phyloP scores from a whole-genome alignment of 35 echinoderm and acorn worm species.

The Holothuria glaberrima region DNA sequence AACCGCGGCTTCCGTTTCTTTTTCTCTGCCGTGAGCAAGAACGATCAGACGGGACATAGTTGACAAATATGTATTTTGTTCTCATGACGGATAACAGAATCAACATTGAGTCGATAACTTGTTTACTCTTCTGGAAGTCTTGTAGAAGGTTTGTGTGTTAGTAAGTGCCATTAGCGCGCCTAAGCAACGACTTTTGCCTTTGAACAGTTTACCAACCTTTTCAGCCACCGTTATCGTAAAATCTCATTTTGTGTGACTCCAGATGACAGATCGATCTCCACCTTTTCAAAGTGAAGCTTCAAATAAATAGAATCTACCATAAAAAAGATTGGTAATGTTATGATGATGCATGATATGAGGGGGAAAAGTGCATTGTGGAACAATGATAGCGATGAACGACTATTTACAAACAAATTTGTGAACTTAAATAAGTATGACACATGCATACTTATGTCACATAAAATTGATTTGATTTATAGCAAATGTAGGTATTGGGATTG shows the following conservation, averaged over 20 bases:
- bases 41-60: conserved; percentile 20
- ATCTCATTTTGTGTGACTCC: not conserved
- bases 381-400: too few species aligned
- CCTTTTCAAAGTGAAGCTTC: not conserved
- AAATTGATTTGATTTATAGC: too few species aligned
- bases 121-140: conserved; percentile 33
- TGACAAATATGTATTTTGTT: conserved; percentile 42
- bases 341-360: too few species aligned
- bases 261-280: conserved; percentile 19
- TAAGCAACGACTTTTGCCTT: conserved; percentile 16
- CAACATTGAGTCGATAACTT: conserved; percentile 34
- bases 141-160: conserved; percentile 17
- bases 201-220: not conserved
- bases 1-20: conserved; percentile 12
- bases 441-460: too few species aligned
- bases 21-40: not conserved
- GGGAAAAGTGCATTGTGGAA: too few species aligned
- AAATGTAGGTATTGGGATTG: too few species aligned
- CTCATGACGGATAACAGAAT: conserved; percentile 27
- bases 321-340: too few species aligned
- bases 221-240: conserved; percentile 31
- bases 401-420: too few species aligned
- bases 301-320: not conserved
- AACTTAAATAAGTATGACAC: too few species aligned
- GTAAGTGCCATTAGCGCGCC: conserved; percentile 36